Evolutionary conservation across 2,797 vertebrate species (phyloP).

Genomic region (Liparis tanakae): DNA sequence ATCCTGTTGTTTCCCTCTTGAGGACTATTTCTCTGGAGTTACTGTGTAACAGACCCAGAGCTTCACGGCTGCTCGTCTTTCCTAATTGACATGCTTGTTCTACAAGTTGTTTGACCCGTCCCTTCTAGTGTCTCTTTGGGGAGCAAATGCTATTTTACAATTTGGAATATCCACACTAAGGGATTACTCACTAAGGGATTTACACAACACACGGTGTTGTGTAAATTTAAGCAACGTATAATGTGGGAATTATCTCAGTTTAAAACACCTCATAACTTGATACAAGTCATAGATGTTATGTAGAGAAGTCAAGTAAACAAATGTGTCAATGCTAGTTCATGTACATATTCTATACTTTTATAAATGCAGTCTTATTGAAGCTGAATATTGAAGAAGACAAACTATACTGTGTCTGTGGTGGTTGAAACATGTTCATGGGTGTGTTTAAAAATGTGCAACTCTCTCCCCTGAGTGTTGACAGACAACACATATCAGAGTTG

Average conservation of each 20-base stretch:
- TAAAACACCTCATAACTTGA: background rate
- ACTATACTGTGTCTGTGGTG: background rate
- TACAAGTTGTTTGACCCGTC: constrained; percentile 47
- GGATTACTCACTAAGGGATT: constrained; percentile 27
- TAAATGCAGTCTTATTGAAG: background rate
- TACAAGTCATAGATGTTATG: background rate
- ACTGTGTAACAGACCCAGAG: constrained; percentile 62
- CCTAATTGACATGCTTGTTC: constrained; percentile 73
- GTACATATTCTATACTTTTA: background rate
- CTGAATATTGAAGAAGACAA: background rate
- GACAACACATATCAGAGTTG: constrained; percentile 32
- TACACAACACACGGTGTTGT: background rate
- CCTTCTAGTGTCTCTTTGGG: constrained; percentile 38
- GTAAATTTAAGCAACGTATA: background rate
- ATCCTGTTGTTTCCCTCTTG: constrained; percentile 50
- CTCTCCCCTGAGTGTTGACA: constrained; percentile 32
- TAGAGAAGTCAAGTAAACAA: background rate
- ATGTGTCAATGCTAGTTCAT: background rate
- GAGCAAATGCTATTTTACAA: constrained; percentile 22
- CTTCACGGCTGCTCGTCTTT: constrained; percentile 63
- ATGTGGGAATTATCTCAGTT: background rate
- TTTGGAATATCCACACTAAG: constrained; percentile 26
- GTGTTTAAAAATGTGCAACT: constrained; percentile 4
- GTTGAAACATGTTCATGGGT: background rate
- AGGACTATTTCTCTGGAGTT: constrained; percentile 54